These are phyloP conservation scores for Mallotus villosus DNA, from an alignment of 2,797 vertebrate species.

Conservation along the genomic window DNA sequence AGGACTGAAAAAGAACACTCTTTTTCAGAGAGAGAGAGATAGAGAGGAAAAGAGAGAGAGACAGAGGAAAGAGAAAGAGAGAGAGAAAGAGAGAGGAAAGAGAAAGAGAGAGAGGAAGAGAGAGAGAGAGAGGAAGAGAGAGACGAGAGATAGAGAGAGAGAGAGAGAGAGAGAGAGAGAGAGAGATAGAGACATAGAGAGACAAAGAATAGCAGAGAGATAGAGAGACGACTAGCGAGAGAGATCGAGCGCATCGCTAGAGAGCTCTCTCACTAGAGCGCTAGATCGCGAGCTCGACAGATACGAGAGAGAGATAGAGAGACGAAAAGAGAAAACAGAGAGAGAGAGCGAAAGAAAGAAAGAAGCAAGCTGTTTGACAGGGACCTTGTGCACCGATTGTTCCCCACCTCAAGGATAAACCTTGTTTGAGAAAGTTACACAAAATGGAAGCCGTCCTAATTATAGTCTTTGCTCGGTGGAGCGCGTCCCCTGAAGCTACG, in stretches of 20 bases:
- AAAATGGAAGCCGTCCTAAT: constrained; percentile 55
- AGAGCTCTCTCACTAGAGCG: no score
- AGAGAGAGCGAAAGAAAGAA: constrained; percentile 6
- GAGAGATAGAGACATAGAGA: no score
- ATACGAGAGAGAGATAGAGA: constrained; percentile 23
- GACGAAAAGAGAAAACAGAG: constrained; percentile 14
- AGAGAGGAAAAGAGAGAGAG: constrained; percentile 18
- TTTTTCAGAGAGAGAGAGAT: constrained; percentile 23
- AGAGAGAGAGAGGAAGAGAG: no score
- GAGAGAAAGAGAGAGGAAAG: constrained; percentile 44
- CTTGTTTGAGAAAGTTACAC: constrained; percentile 40
- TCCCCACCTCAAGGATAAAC: constrained; percentile 59
- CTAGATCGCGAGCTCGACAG: no score
- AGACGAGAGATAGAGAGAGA: constrained; percentile 12
- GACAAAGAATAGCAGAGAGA: constrained; percentile 25
- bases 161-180: constrained; percentile 18
- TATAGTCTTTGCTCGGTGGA: constrained; percentile 60
- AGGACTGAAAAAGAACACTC: constrained; percentile 59
- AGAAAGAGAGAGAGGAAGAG: not conserved
- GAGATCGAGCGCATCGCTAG: no score
- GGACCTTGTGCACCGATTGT: constrained; percentile 58
- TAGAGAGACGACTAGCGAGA: no score
- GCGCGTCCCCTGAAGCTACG: constrained; percentile 46
- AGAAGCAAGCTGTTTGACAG: constrained; percentile 53
- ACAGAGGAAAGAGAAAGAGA: not conserved